Percentiles rank a stretch among this genome's conserved stretches.
phyloP scores from a whole-genome alignment of 1,140 invertebrate species.

The Hirudo medicinalis region DNA sequence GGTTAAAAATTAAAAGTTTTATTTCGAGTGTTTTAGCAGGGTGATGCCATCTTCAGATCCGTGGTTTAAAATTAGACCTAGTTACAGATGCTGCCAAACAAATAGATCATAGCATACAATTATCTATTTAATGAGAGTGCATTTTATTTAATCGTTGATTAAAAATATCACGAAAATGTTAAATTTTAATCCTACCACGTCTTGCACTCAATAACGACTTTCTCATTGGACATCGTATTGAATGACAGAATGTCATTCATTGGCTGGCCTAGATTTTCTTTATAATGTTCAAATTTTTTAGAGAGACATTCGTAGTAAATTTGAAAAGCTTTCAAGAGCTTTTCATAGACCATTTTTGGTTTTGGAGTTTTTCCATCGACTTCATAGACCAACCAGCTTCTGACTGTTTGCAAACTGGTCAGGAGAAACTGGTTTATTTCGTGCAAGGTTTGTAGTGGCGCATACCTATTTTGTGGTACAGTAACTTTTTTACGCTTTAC shows the following conservation, averaged over 20 bases:
- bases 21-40: neutral
- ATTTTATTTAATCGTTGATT: neutral
- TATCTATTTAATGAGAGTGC: neutral
- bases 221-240: neutral
- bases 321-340: constrained; percentile 2
- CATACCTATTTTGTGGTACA: neutral
- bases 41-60: neutral
- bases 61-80: neutral
- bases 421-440: constrained; percentile 9
- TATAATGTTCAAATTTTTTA: constrained; percentile 8
- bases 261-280: constrained; percentile 1
- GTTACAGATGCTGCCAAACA: neutral
- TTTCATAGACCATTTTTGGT: constrained; percentile 5
- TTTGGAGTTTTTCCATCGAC: neutral
- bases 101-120: neutral
- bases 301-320: constrained; percentile 13
- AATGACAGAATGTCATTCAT: constrained; percentile 6
- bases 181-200: constrained; percentile 7
- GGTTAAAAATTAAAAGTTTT: neutral
- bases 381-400: constrained; percentile 3
- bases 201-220: constrained; percentile 12
- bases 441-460: neutral
- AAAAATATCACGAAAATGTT: neutral
- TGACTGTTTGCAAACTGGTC: neutral
- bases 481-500: too few relatives aligned